A percentile compares a stretch with the other conserved stretches of the same genome.
Evolutionary conservation across 2,888 invertebrate genomes (phyloP).

Genomic region (Synanthedon andrenaeformis): DNA sequence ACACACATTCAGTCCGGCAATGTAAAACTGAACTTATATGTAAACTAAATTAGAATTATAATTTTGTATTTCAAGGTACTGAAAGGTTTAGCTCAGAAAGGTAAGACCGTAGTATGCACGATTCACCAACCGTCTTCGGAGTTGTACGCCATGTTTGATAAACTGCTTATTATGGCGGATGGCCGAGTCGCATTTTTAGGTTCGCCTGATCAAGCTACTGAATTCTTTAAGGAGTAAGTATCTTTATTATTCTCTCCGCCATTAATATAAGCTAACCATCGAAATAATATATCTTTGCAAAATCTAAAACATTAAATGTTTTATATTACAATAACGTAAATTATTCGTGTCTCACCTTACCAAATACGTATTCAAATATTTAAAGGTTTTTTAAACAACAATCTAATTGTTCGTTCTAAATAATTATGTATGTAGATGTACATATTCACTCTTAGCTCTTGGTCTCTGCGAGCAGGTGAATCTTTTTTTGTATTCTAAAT

Average conservation of each 20-base stretch:
- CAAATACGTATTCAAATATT: no score
- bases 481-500: no score
- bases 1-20: no score
- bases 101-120: constrained; percentile 91
- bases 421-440: no score
- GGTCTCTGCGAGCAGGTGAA: no score
- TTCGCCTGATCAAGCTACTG: constrained; percentile 79
- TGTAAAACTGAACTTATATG: no score
- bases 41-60: no score
- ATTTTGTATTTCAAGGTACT: constrained; percentile 48
- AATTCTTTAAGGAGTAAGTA: constrained; percentile 84
- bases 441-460: no score
- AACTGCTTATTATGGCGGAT: constrained; percentile 89
- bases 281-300: no score
- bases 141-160: constrained; percentile 90
- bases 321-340: background rate
- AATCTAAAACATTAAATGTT: background rate
- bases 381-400: no score
- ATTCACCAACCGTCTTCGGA: constrained; percentile 97
- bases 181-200: constrained; percentile 92
- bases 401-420: no score
- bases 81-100: constrained; percentile 79
- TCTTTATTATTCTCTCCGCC: background rate
- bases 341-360: background rate
- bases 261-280: background rate